Base-by-base conservation (phyloP, 2,113 vertebrate species). In the Megaceryle torquata region DNA sequence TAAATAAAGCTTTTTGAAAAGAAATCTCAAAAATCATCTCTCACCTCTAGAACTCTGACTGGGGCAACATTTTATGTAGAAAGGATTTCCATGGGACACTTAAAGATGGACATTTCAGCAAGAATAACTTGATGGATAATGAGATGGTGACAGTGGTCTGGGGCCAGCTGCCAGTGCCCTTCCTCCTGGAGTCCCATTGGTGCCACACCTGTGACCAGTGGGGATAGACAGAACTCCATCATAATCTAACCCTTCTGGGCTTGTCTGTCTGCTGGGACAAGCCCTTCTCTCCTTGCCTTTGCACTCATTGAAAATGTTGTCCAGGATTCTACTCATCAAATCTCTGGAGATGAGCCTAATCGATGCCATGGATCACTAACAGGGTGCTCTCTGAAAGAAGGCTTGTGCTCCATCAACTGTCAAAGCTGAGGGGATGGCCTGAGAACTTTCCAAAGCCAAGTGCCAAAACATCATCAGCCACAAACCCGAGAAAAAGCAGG, bases 111-210 rank as follows among this genome's bases (percentile, higher is more conserved):
- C 33, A 17, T 63, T 48, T 63, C 76, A 80, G 44, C 26, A 57
- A 56, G 19, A 48, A 31, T 24, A 67, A 21, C 41, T 16, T 31
- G 18, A 28, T 54, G 31, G 43, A 25, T n/a, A 64, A 80, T 5
- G 35, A 68, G 68, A n/a, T 7, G 28, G 33, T 9, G 28, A 29
- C 35, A 75, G 54, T 1, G 5, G 39, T 46, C 19, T 56, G 57
- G 50, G 48, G 9, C 3, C 51, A 80, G 29, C 68, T 4, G 2
- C 50, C 1, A 8, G 24, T 39, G 24, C 70, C 44, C 74, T 10
- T 78, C 80, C 35, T 74, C 31, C 7, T 3, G 0, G n/a, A 35
- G 39, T 14, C 11, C 31, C 4, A 0, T 20, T 3, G 7, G 60
- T 77, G 83, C 31, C 48, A 64, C 37, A 77, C 7, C 20, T 60